Conservation (phyloP, 2,888 invertebrate species). For the Saturnia pavonia region DNA sequence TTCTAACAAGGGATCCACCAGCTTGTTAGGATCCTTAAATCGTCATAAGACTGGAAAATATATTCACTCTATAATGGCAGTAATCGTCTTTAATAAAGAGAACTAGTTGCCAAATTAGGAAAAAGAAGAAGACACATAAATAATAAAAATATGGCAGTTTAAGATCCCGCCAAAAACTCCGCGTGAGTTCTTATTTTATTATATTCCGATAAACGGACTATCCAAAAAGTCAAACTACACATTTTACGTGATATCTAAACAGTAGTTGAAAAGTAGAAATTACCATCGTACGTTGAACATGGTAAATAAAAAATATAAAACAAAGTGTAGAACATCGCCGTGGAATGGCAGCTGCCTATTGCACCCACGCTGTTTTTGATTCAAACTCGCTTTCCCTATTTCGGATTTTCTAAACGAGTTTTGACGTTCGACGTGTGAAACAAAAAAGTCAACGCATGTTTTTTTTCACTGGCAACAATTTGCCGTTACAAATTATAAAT, state of each 20-base stretch:
- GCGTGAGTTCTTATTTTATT: too few relatives aligned
- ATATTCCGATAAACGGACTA: background rate
- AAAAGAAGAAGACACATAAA: too few relatives aligned
- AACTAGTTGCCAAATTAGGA: too few relatives aligned
- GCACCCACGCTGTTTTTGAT: conserved; percentile 41
- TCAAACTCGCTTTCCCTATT: conserved; percentile 34
- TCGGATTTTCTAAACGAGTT: conserved; percentile 38
- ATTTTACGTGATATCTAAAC: conserved; percentile 3
- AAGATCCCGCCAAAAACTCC: too few relatives aligned
- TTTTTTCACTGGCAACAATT: background rate
- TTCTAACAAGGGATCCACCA: too few relatives aligned
- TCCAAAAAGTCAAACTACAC: background rate
- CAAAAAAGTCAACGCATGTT: background rate
- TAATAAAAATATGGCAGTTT: too few relatives aligned
- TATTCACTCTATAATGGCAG: too few relatives aligned
- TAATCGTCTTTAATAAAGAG: too few relatives aligned
- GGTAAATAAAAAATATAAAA: conserved; percentile 21
- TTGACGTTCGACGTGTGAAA: conserved; percentile 30
- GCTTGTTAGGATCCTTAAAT: too few relatives aligned
- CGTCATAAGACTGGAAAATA: too few relatives aligned
- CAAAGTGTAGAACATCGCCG: conserved; percentile 24
- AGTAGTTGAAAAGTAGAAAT: conserved; percentile 10
- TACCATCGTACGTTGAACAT: background rate
- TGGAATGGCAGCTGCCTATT: conserved; percentile 41
- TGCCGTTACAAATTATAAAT: conserved; percentile 23